Base-by-base conservation (phyloP, 2,113 vertebrate genomes). In the Saccopteryx bilineata region DNA sequence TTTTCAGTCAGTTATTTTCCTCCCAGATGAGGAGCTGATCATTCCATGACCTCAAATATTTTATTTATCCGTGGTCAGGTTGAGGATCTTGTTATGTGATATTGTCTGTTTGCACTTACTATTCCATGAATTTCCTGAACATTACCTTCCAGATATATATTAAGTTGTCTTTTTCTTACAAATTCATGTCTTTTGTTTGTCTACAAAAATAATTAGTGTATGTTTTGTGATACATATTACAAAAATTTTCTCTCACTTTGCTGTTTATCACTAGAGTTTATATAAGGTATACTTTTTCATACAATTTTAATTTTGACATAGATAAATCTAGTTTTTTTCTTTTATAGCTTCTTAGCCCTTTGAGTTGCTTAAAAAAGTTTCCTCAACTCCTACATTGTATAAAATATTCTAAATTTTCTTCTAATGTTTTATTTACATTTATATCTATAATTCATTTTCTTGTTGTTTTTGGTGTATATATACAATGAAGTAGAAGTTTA, bases 341-440 rank as follows among this genome's bases (percentile, higher is more conserved):
- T 80, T 69, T 89, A 66, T n/a, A 69, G 12, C 14, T 80, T 92
- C 60, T 90, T 82, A 72, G 26, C 9, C 39, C 24, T 91, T 90
- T 93, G 46, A 76, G 23, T 94, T 85, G 6, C 46, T 93, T 78
- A 26, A 72, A 96, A 86, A 46, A 10, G 0, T 71, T 85, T 58
- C 12, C 18, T 31, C 26, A 90, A 60, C 11, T 92, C 63, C 48
- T 87, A 11, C 0, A 75, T 69, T 28, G 60, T 71, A 39, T 87
- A 92, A 93, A 83, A 60, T 63, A 66, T 18, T 89, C 63, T 92
- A 66, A 74, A 68, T 87, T 96, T 92, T 92, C 50, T 87, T 95
- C 75, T 79, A 87, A 50, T 78, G 5, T 82, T 95, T 79, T 90
- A 7, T 91, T 96, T 86, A 46, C 28, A 61, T 88, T 91, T 95